Evolutionary conservation across 2,113 vertebrate genomes (phyloP).

Genomic region (Hepsetus odoe): DNA sequence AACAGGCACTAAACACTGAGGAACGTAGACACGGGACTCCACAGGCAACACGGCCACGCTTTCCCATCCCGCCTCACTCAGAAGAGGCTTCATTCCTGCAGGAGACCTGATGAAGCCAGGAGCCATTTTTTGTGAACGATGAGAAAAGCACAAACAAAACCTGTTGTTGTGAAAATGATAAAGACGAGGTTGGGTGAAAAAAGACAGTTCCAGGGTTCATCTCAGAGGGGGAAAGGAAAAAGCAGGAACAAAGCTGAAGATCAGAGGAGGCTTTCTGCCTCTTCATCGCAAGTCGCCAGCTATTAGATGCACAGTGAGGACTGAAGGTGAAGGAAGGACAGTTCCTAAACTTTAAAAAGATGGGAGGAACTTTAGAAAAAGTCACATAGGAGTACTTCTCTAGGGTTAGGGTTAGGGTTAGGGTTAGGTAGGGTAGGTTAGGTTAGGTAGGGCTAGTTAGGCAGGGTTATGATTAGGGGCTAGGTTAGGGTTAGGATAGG

Average conservation of each 20-base stretch:
- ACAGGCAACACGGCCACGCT: constrained; percentile 63
- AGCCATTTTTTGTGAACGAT: no score
- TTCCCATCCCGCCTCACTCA: not conserved
- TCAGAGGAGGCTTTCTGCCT: not conserved
- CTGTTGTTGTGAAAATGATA: not conserved
- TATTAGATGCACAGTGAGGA: not conserved
- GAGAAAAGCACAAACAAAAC: constrained; percentile 22
- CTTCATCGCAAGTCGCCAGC: constrained; percentile 10
- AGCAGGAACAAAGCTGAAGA: not conserved
- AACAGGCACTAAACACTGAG: constrained; percentile 74
- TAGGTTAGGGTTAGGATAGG: no score
- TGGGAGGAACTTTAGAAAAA: no score
- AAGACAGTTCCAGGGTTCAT: not conserved
- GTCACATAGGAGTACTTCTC: no score
- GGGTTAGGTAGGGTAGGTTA: no score
- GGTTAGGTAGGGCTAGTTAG: no score
- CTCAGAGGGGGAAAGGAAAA: not conserved
- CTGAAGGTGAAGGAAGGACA: not conserved
- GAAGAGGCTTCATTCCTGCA: not conserved
- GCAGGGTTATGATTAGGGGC: no score
- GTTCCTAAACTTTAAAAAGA: not conserved
- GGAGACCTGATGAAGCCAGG: no score
- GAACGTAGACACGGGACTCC: constrained; percentile 72
- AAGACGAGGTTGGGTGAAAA: constrained; percentile 3
- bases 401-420: no score